Evolutionary conservation across 2,797 vertebrate species (phyloP).

Genomic region (Glyptemys insculpta): DNA sequence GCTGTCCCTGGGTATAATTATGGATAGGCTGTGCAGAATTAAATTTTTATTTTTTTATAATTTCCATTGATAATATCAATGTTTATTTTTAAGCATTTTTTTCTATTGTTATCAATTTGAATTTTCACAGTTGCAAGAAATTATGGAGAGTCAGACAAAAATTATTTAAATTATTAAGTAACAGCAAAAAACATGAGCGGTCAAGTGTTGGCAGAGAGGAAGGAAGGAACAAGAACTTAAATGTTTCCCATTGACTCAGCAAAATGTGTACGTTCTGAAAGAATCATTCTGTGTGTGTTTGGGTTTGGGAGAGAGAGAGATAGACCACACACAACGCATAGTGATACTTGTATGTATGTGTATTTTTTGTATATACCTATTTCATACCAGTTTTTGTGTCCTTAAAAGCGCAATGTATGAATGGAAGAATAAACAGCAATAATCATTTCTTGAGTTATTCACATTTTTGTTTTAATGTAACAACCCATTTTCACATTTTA

Average conservation of each 20-base stretch:
- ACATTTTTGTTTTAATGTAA: neutral
- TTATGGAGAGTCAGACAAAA: no score
- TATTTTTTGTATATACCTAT: neutral
- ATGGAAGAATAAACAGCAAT: neutral
- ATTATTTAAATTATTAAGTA: no score
- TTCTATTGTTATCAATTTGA: no score
- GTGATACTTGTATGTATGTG: neutral
- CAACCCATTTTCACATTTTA: neutral
- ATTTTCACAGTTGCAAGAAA: no score
- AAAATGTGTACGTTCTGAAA: neutral
- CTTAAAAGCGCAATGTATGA: neutral
- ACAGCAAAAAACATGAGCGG: no score
- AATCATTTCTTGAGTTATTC: neutral
- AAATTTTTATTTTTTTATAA: no score
- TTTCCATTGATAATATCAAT: no score
- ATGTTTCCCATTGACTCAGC: neutral
- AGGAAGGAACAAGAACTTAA: neutral
- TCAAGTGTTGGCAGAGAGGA: neutral
- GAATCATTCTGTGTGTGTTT: neutral
- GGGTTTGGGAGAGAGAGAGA: no score
- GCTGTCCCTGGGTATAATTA: no score
- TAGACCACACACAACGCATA: neutral
- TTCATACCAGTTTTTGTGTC: neutral
- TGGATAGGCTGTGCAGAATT: no score
- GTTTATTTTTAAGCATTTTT: no score